Percentiles rank a stretch among this genome's conserved stretches.
Evolutionary conservation across 2,113 vertebrate species (phyloP).

Genomic region (Ciconia boyciana): DNA sequence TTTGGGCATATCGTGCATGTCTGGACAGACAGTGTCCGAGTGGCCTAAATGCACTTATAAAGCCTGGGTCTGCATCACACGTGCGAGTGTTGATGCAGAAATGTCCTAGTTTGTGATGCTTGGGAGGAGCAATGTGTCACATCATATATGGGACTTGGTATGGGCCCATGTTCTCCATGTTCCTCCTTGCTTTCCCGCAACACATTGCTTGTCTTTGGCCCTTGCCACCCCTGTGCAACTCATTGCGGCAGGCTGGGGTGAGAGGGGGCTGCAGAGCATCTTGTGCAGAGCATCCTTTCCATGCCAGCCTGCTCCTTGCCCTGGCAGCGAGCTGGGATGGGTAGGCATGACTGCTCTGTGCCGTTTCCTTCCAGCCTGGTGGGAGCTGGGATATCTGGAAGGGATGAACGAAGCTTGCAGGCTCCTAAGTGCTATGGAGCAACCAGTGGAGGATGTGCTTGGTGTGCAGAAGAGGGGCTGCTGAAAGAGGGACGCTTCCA

Average conservation of each 20-base stretch:
- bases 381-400: neutral
- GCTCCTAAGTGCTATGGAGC: neutral
- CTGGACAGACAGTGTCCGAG: neutral
- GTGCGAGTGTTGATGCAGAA: neutral
- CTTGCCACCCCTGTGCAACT: neutral
- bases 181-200: neutral
- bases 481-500: neutral
- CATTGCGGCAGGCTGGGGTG: neutral
- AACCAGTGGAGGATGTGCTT: neutral
- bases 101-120: neutral
- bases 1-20: neutral
- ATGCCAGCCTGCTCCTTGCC: neutral
- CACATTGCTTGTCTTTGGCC: neutral
- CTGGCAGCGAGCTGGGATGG: neutral
- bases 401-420: neutral
- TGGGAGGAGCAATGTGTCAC: neutral
- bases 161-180: neutral
- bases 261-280: neutral
- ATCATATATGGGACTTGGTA: too few species aligned
- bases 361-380: neutral
- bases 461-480: neutral
- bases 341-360: neutral
- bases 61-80: fast-evolving
- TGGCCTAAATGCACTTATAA: fast-evolving
- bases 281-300: neutral